phyloP scores from a whole-genome alignment of 2,888 invertebrate species.

The Allacma fusca region DNA sequence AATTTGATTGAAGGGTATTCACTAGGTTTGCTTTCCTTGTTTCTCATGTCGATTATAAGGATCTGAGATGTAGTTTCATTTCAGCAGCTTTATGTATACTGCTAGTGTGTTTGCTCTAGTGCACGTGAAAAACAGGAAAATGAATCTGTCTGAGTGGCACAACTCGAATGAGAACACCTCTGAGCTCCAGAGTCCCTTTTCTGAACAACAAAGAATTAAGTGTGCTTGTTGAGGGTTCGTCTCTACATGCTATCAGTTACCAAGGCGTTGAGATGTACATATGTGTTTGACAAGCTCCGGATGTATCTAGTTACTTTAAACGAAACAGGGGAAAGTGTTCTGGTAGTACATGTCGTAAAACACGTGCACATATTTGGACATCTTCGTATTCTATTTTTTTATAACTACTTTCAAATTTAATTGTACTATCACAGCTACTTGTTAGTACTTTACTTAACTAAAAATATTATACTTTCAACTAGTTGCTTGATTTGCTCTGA shows the following conservation, averaged over 20 bases:
- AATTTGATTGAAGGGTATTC: no score
- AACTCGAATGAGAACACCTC: conserved; percentile 35
- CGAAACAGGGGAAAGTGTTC: background rate
- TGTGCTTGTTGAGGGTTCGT: background rate
- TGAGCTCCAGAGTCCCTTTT: conserved; percentile 12
- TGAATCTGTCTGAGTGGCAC: conserved; percentile 1
- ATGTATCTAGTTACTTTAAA: conserved; percentile 17
- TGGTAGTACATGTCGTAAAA: background rate
- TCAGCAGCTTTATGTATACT: background rate
- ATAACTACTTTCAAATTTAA: background rate
- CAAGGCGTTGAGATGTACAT: conserved; percentile 4
- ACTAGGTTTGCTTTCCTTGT: no score
- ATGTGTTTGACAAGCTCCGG: background rate
- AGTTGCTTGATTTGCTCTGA: no score
- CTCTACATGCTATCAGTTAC: conserved; percentile 30
- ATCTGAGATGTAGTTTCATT: no score
- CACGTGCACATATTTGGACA: conserved; percentile 17
- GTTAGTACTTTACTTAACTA: no score
- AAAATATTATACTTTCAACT: no score
- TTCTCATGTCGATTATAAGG: no score
- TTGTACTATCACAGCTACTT: no score
- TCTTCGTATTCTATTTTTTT: background rate
- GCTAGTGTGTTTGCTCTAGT: background rate
- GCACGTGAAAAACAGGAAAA: background rate
- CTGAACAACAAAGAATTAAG: conserved; percentile 23